These are phyloP conservation scores for Anas bernieri DNA, from an alignment of 2,797 vertebrate genomes.

Conservation along the genomic window DNA sequence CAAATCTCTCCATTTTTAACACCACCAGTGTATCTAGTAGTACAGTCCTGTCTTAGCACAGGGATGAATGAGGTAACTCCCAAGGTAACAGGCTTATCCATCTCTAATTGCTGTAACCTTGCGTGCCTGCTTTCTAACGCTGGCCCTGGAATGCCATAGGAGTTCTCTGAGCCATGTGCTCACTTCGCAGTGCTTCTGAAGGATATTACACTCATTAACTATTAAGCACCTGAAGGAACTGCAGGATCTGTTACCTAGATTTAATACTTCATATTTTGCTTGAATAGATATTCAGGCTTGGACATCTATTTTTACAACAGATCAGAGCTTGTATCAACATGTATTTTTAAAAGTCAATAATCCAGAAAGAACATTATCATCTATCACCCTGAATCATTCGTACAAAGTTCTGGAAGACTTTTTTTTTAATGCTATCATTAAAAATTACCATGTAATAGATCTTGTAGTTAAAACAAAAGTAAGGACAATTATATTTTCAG, in stretches of 20 bases:
- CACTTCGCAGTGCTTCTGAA: constrained; percentile 20
- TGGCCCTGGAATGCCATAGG: neutral
- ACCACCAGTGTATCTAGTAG: neutral
- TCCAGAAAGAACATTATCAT: constrained; percentile 14
- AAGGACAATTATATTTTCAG: neutral
- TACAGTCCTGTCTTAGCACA: rapidly evolving
- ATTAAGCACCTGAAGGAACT: constrained; percentile 59
- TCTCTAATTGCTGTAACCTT: neutral
- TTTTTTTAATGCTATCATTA: neutral
- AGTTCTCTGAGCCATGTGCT: constrained; percentile 5
- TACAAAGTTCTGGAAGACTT: neutral
- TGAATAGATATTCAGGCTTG: neutral
- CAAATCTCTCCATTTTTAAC: neutral
- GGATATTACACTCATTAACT: constrained; percentile 65
- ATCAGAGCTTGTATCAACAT: constrained; percentile 43
- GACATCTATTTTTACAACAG: constrained; percentile 35
- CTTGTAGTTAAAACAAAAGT: constrained; percentile 35
- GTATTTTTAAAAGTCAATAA: constrained; percentile 65
- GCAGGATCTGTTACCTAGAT: constrained; percentile 53
- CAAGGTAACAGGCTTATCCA: neutral
- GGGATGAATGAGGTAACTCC: neutral
- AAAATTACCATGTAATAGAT: constrained; percentile 11
- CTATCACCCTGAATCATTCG: constrained; percentile 2
- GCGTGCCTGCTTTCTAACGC: neutral
- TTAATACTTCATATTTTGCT: constrained; percentile 57